Conservation (phyloP, 2,797 vertebrate species). For the Fistularia tabacaria region DNA sequence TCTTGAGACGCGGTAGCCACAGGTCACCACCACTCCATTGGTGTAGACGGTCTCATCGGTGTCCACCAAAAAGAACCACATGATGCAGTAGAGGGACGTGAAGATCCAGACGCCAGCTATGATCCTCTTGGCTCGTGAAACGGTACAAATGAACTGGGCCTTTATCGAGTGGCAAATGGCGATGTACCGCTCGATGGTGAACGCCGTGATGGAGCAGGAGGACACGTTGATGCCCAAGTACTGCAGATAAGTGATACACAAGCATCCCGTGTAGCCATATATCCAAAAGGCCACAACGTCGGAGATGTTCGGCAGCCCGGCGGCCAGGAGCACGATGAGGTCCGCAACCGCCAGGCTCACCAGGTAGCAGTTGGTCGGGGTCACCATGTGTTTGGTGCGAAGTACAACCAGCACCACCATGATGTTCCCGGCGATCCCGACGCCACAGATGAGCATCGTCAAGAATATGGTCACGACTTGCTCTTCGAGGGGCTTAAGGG, state of each 20-base stretch:
- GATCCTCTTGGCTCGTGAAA: constrained; percentile 84
- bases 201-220: constrained; percentile 84
- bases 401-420: constrained; percentile 88
- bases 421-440: constrained; percentile 82
- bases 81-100: constrained; percentile 82
- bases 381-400: constrained; percentile 85
- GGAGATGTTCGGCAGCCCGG: constrained; percentile 84
- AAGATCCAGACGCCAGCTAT: constrained; percentile 83
- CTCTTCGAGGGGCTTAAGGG: constrained; percentile 74
- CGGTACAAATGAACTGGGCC: constrained; percentile 84
- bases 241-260: constrained; percentile 89
- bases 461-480: constrained; percentile 81
- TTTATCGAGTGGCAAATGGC: constrained; percentile 87
- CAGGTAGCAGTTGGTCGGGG: constrained; percentile 89
- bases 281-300: constrained; percentile 83
- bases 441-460: constrained; percentile 80
- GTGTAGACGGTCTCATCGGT: constrained; percentile 75
- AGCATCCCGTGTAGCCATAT: constrained; percentile 82
- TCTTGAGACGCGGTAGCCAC: constrained; percentile 83
- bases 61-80: constrained; percentile 92
- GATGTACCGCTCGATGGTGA: constrained; percentile 86
- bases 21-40: constrained; percentile 79
- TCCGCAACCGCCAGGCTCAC: constrained; percentile 86
- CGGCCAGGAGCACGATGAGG: constrained; percentile 83
- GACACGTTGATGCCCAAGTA: constrained; percentile 88